Evolutionary conservation across 1,140 invertebrate genomes (phyloP).

Genomic region (Nymphalis io): DNA sequence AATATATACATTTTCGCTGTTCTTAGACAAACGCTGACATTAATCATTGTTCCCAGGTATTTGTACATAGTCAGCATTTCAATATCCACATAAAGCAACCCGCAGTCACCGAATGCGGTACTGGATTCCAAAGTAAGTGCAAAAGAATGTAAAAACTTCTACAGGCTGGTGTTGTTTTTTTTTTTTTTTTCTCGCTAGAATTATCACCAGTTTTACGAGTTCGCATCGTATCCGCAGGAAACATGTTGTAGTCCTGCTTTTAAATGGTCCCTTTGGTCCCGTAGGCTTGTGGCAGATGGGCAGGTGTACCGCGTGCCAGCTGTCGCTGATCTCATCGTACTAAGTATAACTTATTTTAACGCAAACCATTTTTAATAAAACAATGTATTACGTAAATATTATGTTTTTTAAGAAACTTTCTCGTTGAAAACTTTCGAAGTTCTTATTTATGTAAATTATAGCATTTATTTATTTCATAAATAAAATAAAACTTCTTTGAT

Average conservation of each 20-base stretch:
- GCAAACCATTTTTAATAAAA: not conserved
- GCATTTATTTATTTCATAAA: too few species aligned
- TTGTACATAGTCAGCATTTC: conserved; percentile 12
- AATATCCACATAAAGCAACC: conserved; percentile 16
- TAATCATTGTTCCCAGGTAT: conserved; percentile 4
- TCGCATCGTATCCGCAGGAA: conserved; percentile 21
- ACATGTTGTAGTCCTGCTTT: conserved; percentile 17
- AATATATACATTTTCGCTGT: not conserved
- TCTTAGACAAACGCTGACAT: conserved; percentile 3
- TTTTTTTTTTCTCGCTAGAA: conserved; percentile 16
- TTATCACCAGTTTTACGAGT: conserved; percentile 25
- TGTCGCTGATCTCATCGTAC: conserved; percentile 22
- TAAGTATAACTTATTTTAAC: not conserved
- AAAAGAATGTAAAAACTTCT: conserved; percentile 25
- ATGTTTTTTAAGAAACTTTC: too few species aligned
- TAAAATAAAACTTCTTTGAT: too few species aligned
- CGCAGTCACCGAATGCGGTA: conserved; percentile 28
- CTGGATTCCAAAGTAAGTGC: conserved; percentile 36
- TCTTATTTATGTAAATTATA: too few species aligned
- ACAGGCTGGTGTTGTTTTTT: conserved; percentile 2
- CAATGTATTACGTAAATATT: too few species aligned
- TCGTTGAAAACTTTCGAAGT: too few species aligned
- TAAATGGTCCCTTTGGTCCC: conserved; percentile 11
- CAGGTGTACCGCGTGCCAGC: conserved; percentile 32
- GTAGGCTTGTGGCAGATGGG: conserved; percentile 21